Evolutionary conservation across 2,888 invertebrate genomes (phyloP).

Genomic region (Rhamphomyia laevipes): DNA sequence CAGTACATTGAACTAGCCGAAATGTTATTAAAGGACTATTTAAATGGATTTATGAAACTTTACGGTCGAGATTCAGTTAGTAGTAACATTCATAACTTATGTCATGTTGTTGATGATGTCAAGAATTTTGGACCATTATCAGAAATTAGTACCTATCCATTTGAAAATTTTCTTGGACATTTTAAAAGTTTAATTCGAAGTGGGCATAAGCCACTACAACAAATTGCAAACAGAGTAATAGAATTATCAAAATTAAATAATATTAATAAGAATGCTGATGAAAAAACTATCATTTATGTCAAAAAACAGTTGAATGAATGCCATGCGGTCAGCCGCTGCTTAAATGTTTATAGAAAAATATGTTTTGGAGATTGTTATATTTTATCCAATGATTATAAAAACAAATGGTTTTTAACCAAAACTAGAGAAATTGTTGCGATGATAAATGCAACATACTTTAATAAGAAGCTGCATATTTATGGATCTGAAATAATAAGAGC

Average conservation of each 20-base stretch:
- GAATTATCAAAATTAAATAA: not conserved
- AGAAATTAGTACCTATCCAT: not conserved
- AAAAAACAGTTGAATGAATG: no score
- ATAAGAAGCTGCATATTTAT: not conserved
- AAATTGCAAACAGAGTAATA: not conserved
- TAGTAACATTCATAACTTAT: slow-evolving; percentile 29
- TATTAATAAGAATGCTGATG: no score
- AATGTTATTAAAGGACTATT: slow-evolving; percentile 12
- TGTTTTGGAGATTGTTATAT: no score
- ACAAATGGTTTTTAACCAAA: slow-evolving; percentile 1
- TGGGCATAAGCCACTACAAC: not conserved
- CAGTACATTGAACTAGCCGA: slow-evolving; percentile 12
- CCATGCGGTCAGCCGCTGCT: no score
- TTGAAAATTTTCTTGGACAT: slow-evolving; percentile 1
- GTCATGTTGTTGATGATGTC: slow-evolving; percentile 27
- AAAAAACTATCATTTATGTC: no score
- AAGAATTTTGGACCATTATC: slow-evolving; percentile 18
- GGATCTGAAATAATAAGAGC: no score
- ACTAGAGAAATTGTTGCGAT: not conserved
- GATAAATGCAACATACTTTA: not conserved
- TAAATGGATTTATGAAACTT: slow-evolving; percentile 14
- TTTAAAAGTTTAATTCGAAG: not conserved
- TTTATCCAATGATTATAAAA: not conserved
- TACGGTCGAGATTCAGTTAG: slow-evolving; percentile 25
- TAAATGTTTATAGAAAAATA: no score